Conservation (phyloP, 1,140 invertebrate genomes). For the Pygmarrhopalites habei region DNA sequence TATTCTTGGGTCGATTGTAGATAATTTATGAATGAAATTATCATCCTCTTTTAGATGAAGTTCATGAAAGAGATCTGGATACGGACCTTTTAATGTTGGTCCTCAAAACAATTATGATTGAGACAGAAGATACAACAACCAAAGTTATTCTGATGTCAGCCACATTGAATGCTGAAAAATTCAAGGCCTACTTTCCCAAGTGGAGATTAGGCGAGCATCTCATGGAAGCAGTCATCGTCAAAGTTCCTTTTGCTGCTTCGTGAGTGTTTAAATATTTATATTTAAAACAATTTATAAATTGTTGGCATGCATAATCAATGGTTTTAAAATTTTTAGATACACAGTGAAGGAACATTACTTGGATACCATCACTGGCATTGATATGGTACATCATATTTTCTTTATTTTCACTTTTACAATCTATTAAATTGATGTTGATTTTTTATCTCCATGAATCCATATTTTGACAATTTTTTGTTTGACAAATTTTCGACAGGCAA, state of each 20-base stretch:
- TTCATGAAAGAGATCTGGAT: constrained; percentile 91
- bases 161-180: constrained; percentile 48
- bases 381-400: not conserved
- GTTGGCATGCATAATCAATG: too few species aligned
- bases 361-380: not conserved
- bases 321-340: too few species aligned
- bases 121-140: constrained; percentile 16
- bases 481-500: not conserved
- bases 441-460: constrained; percentile 12
- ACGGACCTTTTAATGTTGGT: constrained; percentile 87
- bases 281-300: too few species aligned
- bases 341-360: constrained; percentile 10
- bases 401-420: not conserved
- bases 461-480: not conserved
- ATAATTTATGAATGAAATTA: too few species aligned
- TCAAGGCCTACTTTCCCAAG: constrained; percentile 53
- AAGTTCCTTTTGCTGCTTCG: not conserved
- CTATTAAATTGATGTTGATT: not conserved
- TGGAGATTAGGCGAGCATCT: constrained; percentile 43
- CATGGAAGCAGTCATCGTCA: not conserved
- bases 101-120: constrained; percentile 55
- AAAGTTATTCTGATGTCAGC: constrained; percentile 57
- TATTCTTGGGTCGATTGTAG: too few species aligned
- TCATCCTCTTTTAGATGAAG: too few species aligned
- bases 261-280: too few species aligned